Evolutionary conservation across 2,888 invertebrate genomes (phyloP), one percentile per base, ranked within the genome.

Genomic region (Steromphala cineraria): DNA sequence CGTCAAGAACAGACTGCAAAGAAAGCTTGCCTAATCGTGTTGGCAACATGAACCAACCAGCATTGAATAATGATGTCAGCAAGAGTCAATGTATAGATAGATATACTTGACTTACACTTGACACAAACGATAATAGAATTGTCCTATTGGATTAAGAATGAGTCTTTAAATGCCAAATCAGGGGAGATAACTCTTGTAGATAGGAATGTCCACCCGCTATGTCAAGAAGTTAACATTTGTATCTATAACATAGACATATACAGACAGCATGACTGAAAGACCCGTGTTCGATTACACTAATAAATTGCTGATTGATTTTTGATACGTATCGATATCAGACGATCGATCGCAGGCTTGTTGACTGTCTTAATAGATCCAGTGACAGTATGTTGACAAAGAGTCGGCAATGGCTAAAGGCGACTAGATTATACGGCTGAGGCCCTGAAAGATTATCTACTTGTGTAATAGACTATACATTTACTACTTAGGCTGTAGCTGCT

Each of bases 391-490:
- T 71, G 71, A 71, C 40, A 31, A 19, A 31, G 19, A 36, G 71
- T 71, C 19, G 71, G 28, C n/a, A 71, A 28, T 19, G 62, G 15
- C 21, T 8, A 28, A 62, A 62, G 31, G 71, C 71, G 71, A 71
- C 71, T 71, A 71, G 71, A 71, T 71, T 71, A 71, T 71, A 71
- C 28, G 15, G 71, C 36, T 36, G n/a, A 71, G 28, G 71, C 15
- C n/a, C n/a, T 31, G 28, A 71, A 19, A 71, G 71, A 71, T 71
- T 71, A 71, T 71, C 71, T 71, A 28, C 19, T 36, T 71, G 71
- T 71, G 71, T 71, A 28, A 71, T 71, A 40, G 71, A 36, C 31
- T 36, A 71, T 71, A 36, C 71, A 71, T 71, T 71, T 71, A 71
- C 71, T n/a, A 71, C 71, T 36, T 40, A 36, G 36, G 36, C 71